A percentile compares a stretch with the other conserved stretches of the same genome.
Evolutionary conservation across 2,888 invertebrate genomes (phyloP).

Genomic region (Cheilosia vulpina): DNA sequence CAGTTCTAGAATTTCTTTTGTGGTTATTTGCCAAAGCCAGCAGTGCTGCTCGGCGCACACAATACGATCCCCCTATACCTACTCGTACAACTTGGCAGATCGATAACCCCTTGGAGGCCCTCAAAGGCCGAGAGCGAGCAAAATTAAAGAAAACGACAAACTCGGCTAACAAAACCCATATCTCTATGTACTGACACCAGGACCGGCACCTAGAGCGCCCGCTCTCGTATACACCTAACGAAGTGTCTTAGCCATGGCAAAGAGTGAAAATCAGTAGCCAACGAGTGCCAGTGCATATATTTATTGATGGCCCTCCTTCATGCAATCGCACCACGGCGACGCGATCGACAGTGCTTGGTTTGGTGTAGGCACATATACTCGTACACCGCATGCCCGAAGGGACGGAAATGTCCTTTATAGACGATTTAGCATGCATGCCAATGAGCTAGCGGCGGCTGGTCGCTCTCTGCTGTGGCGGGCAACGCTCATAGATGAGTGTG

Average conservation of each 20-base stretch:
- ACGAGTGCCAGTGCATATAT: constrained; percentile 74
- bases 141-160: constrained; percentile 13
- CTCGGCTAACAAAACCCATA: constrained; percentile 63
- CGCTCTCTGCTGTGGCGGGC: constrained; percentile 11
- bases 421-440: constrained; percentile 75
- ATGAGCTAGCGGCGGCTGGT: constrained; percentile 51
- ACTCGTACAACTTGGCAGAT: constrained; percentile 48
- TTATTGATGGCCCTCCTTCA: constrained; percentile 74
- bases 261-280: constrained; percentile 75
- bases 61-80: constrained; percentile 31
- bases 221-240: constrained; percentile 40
- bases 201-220: constrained; percentile 63
- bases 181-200: constrained; percentile 72
- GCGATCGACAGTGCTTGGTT: constrained; percentile 42
- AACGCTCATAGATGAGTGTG: constrained; percentile 63
- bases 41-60: constrained; percentile 26
- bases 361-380: background rate
- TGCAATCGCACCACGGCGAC: constrained; percentile 47
- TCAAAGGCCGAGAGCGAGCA: constrained; percentile 20
- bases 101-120: constrained; percentile 72
- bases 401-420: constrained; percentile 75
- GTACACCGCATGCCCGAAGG: constrained; percentile 53
- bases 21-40: constrained; percentile 63
- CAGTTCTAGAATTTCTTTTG: constrained; percentile 72
- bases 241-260: constrained; percentile 66